Base-by-base conservation (phyloP, 2,888 invertebrate species). In the Torymus texanus region DNA sequence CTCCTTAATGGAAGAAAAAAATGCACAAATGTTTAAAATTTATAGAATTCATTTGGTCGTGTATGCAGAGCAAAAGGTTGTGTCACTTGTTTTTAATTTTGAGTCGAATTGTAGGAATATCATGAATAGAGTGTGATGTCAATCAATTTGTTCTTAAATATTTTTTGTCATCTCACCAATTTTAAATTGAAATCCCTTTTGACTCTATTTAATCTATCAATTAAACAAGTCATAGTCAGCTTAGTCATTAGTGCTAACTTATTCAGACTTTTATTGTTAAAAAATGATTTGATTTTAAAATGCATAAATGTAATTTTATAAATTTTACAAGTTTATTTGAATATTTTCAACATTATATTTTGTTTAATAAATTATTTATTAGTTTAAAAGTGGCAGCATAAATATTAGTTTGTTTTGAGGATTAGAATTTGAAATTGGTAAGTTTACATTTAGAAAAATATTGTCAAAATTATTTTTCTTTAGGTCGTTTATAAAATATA, bases 1-100 rank as follows among this genome's bases (percentile, higher is more conserved):
- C 70, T 78, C 18, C 12, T 59, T 24, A 70, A 11, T 63, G 74
- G 56, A 78, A 78, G 61, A 56, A 62, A 75, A 65, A 71, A 74
- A 74, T 72, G 66, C 62, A 73, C 58, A 16, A 67, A 67, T 53
- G 11, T 72, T 62, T 66, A 63, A 63, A 74, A 74, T 73, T 73
- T 50, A 66, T n/a, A 67, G 41, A 76, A 24, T n/a, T n/a, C 41
- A 41, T 41, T 41, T 41, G 41, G 41, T 41, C 41, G 41, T 41
- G 1, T 41, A 41, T 53, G 29, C 16, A 71, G 13, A 18, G 24
- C 41, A 41, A 41, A 41, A 4, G 10, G 41, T 41, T 41, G 29
- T 29, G 41, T 41, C 41, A 41, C 5, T 41, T 41, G 41, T 8
- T 41, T 41, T 53, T 24, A 51, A 53, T 56, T 62, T 53, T 53